Percentiles rank a stretch among this genome's conserved stretches.
Evolutionary conservation across 1,140 invertebrate species (phyloP).

Genomic region (Laupala kohalensis): DNA sequence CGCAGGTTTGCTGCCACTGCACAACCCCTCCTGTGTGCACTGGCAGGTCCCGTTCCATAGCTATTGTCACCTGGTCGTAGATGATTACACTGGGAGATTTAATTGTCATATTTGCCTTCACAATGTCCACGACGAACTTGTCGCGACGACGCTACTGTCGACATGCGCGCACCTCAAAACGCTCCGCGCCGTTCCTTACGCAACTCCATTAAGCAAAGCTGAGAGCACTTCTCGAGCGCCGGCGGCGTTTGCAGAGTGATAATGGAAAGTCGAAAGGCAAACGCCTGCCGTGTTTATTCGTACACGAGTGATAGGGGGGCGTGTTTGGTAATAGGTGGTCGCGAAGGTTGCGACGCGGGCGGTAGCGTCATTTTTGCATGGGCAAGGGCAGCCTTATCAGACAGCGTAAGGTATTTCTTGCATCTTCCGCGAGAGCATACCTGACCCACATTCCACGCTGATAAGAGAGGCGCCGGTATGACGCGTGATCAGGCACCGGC

Average conservation of each 20-base stretch:
- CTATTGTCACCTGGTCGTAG: too few relatives aligned
- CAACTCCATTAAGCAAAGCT: neutral
- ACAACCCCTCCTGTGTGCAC: too few relatives aligned
- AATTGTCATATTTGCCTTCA: too few relatives aligned
- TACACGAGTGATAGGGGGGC: neutral
- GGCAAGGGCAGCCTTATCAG: neutral
- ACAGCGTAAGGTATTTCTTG: neutral
- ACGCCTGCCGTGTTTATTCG: neutral
- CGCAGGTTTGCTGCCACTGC: too few relatives aligned
- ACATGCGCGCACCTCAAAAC: too few relatives aligned
- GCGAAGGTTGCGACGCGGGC: too few relatives aligned
- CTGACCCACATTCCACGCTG: neutral
- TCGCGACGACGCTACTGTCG: too few relatives aligned
- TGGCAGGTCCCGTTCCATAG: too few relatives aligned
- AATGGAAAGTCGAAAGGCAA: neutral
- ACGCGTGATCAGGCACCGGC: too few relatives aligned
- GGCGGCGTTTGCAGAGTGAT: neutral
- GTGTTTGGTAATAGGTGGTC: neutral
- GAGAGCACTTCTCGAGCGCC: neutral
- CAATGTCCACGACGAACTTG: too few relatives aligned
- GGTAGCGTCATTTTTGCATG: neutral
- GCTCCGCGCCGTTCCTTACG: too few relatives aligned
- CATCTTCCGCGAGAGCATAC: neutral
- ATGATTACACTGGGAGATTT: too few relatives aligned
- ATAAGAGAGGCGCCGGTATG: neutral